phyloP scores from a whole-genome alignment of 2,888 invertebrate species.

The Chaitophorus viminalis region DNA sequence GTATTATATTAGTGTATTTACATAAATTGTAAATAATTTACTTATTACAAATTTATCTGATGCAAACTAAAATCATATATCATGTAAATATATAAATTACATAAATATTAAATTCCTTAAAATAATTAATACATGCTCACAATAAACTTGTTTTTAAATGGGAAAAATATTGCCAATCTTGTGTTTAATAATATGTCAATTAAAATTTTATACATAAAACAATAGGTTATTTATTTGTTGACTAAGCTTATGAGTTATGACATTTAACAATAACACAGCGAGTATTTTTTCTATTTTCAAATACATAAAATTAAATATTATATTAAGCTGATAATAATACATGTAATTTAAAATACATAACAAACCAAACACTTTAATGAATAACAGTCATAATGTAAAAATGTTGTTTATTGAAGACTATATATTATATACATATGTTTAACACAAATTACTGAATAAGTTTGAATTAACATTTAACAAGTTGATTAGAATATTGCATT shows the following conservation, averaged over 20 bases:
- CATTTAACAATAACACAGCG: slow-evolving; percentile 16
- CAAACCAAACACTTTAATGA: slow-evolving; percentile 31
- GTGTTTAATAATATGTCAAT: not conserved
- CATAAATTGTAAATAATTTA: no score
- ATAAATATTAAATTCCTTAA: not conserved
- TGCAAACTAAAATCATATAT: not conserved
- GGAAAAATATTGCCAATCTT: not conserved
- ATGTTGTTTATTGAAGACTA: not conserved
- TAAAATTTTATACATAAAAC: not conserved
- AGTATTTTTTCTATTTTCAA: slow-evolving; percentile 1
- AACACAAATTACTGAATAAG: not conserved
- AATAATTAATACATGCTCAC: not conserved
- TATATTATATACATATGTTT: not conserved
- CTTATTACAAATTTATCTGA: not conserved
- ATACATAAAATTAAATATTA: slow-evolving; percentile 17
- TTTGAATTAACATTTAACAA: slow-evolving; percentile 21
- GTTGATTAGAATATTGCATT: slow-evolving; percentile 8
- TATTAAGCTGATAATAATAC: slow-evolving; percentile 10
- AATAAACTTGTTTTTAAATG: not conserved
- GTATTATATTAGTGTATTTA: no score
- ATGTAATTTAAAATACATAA: slow-evolving; percentile 29
- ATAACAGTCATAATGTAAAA: not conserved
- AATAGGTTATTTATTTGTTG: not conserved
- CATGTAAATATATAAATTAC: not conserved
- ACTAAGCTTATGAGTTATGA: not conserved